A percentile compares a stretch with the other conserved stretches of the same genome.
These are phyloP conservation scores for Danio tinwini DNA, from an alignment of 2,797 vertebrate genomes.

Conservation along the genomic window DNA sequence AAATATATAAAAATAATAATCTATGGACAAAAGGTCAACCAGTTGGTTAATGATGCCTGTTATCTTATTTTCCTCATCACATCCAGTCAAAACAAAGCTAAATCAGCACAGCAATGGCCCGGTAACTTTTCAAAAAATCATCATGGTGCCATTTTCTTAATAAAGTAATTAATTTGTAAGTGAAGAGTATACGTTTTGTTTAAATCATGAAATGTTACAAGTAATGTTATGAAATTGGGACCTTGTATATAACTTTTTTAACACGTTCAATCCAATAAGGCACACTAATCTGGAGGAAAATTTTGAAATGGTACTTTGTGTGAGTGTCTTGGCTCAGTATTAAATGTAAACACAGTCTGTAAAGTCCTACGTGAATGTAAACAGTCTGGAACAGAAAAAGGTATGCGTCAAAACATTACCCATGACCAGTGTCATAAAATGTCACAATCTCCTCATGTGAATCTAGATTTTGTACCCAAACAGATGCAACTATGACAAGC, in stretches of 20 bases:
- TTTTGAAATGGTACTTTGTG: background rate
- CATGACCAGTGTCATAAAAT: conserved; percentile 1
- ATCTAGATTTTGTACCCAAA: background rate
- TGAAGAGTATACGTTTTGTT: background rate
- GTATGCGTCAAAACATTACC: conserved; percentile 11
- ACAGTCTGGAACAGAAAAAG: conserved; percentile 1
- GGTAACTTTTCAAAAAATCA: background rate
- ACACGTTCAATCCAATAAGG: background rate
- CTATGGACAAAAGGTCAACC: too few species aligned
- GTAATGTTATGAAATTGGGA: background rate
- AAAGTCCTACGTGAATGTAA: conserved; percentile 16
- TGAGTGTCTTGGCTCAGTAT: background rate
- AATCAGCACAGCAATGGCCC: background rate
- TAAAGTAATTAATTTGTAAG: background rate
- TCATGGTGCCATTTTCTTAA: background rate
- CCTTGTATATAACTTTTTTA: too few species aligned
- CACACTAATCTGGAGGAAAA: background rate
- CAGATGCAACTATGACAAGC: background rate
- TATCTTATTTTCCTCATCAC: background rate
- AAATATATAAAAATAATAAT: too few species aligned
- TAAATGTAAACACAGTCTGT: background rate
- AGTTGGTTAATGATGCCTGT: too few species aligned
- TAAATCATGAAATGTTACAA: background rate
- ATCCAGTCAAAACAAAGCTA: background rate
- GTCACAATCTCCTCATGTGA: background rate